Percentiles rank a stretch among this genome's conserved stretches.
Evolutionary conservation across 2,888 invertebrate genomes (phyloP).

Genomic region (Pterobdella sp.): DNA sequence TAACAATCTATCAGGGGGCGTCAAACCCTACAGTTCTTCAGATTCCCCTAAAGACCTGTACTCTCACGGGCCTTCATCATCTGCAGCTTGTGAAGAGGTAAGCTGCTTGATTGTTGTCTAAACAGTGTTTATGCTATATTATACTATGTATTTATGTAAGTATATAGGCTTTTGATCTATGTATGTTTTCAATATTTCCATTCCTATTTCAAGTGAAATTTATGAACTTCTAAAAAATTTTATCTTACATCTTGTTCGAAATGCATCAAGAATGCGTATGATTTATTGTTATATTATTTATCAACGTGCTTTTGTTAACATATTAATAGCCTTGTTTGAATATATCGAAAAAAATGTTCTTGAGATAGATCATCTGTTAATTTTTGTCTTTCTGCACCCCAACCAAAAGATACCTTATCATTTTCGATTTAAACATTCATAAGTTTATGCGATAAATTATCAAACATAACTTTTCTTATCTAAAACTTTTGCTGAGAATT

Average conservation of each 20-base stretch:
- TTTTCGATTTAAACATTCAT: not conserved
- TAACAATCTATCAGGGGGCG: conserved; percentile 1
- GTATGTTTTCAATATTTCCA: too few species aligned
- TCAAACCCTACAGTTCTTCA: conserved; percentile 6
- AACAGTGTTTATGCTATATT: too few species aligned
- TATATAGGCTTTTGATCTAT: too few species aligned
- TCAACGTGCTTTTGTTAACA: not conserved
- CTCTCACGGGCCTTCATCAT: not conserved
- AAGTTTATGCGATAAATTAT: not conserved
- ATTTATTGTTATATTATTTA: too few species aligned
- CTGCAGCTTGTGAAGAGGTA: conserved; percentile 2
- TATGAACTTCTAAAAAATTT: too few species aligned
- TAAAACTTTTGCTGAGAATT: too few species aligned
- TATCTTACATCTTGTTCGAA: too few species aligned
- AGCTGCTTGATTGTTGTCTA: too few species aligned
- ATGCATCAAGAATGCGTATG: too few species aligned
- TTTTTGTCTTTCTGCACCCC: not conserved
- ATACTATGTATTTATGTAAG: too few species aligned
- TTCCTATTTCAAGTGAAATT: too few species aligned
- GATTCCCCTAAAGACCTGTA: conserved; percentile 10
- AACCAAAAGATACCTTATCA: not conserved
- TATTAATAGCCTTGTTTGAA: not conserved
- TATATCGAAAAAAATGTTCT: not conserved
- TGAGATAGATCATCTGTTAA: not conserved
- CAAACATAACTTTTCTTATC: not conserved